A percentile compares a stretch with the other conserved stretches of the same genome.
Evolutionary conservation across 2,888 invertebrate genomes (phyloP).

Genomic region (Amphimallon solstitiale): DNA sequence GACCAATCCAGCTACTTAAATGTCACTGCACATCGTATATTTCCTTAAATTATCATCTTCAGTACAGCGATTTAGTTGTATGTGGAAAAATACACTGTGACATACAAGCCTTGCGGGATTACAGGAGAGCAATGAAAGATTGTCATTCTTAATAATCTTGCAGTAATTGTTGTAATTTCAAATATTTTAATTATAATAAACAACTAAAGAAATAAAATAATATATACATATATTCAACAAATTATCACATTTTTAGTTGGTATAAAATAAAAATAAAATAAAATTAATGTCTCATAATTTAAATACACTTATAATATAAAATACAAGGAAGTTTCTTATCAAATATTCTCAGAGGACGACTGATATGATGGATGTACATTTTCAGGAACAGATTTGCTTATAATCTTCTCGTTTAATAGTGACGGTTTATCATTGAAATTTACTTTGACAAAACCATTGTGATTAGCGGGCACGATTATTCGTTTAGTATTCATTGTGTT

Average conservation of each 20-base stretch:
- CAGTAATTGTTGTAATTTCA: too few relatives aligned
- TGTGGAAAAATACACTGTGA: too few relatives aligned
- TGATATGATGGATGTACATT: background rate
- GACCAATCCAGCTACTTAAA: too few relatives aligned
- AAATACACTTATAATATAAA: slow-evolving; percentile 8
- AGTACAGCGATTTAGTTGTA: too few relatives aligned
- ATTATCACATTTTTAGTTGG: slow-evolving; percentile 13
- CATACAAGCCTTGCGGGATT: too few relatives aligned
- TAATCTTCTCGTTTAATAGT: background rate
- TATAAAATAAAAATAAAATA: slow-evolving; percentile 12
- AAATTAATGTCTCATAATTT: background rate
- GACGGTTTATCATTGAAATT: slow-evolving; percentile 1
- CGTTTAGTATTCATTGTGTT: slow-evolving; percentile 15
- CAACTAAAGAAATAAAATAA: background rate
- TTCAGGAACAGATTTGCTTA: background rate
- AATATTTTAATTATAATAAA: background rate
- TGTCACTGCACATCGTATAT: too few relatives aligned
- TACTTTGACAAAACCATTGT: slow-evolving; percentile 17
- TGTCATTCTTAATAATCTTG: too few relatives aligned
- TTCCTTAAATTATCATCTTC: too few relatives aligned
- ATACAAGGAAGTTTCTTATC: slow-evolving; percentile 7
- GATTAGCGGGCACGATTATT: slow-evolving; percentile 4
- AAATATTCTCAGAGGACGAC: background rate
- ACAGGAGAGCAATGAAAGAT: too few relatives aligned
- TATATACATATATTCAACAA: slow-evolving; percentile 27